These are phyloP conservation scores for Colletes collaris DNA, from an alignment of 2,888 invertebrate genomes.

Conservation along the genomic window DNA sequence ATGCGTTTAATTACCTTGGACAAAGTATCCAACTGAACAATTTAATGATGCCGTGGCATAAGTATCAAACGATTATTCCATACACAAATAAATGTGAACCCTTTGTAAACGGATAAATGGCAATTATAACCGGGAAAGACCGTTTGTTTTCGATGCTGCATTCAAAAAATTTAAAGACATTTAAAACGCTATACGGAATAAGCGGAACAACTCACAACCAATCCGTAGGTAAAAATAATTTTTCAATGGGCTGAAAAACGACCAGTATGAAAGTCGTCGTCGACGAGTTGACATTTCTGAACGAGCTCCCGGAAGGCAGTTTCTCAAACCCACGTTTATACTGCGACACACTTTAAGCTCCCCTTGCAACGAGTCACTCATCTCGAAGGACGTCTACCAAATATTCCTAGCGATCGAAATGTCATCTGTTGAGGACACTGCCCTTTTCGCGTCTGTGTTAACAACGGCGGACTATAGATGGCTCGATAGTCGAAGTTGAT, in stretches of 20 bases:
- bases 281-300: slow-evolving; percentile 56
- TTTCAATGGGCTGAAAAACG: not conserved
- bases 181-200: too few species aligned
- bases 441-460: slow-evolving; percentile 48
- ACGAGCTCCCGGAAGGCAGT: slow-evolving; percentile 33
- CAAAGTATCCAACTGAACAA: too few species aligned
- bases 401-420: slow-evolving; percentile 65
- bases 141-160: too few species aligned
- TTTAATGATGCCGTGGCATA: too few species aligned
- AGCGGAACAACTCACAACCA: too few species aligned
- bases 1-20: too few species aligned
- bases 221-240: not conserved
- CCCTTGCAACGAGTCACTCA: slow-evolving; percentile 22
- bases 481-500: slow-evolving; percentile 56
- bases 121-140: too few species aligned
- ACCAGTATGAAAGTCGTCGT: not conserved
- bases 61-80: too few species aligned
- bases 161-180: too few species aligned
- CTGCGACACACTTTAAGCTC: slow-evolving; percentile 20
- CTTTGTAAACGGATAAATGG: too few species aligned
- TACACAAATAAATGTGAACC: too few species aligned
- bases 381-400: slow-evolving; percentile 47
- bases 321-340: slow-evolving; percentile 15
- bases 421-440: slow-evolving; percentile 49
- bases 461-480: slow-evolving; percentile 39